phyloP scores from a whole-genome alignment of 2,113 vertebrate genomes.

The Ageneiosus marmoratus region DNA sequence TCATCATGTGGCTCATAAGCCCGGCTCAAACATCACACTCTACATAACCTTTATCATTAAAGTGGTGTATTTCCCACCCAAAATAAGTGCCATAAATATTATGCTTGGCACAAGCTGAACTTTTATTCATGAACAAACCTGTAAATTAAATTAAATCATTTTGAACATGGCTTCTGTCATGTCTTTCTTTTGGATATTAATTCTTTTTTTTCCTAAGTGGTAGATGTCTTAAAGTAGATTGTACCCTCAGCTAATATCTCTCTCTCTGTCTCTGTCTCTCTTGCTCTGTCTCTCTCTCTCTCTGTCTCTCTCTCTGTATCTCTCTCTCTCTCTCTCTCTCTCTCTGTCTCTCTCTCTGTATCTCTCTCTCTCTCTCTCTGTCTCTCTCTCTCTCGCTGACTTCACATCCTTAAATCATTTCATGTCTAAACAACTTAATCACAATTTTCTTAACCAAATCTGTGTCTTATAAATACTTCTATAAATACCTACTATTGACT shows the following conservation, averaged over 20 bases:
- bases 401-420: neutral
- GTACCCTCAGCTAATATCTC: neutral
- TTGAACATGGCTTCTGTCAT: neutral
- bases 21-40: neutral
- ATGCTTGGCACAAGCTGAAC: neutral
- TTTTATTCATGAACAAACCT: neutral
- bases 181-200: neutral
- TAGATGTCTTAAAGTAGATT: neutral
- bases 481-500: neutral
- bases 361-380: no score
- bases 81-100: neutral
- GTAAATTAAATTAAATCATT: neutral
- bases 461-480: neutral
- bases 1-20: constrained; percentile 15
- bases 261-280: no score
- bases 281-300: no score
- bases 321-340: no score
- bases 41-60: neutral
- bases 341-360: no score
- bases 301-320: constrained; percentile 6
- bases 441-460: neutral
- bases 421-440: neutral
- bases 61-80: neutral
- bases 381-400: no score
- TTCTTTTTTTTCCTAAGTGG: neutral